Base-by-base conservation (phyloP, 2,888 invertebrate genomes). In the Zaprionus bogoriensis region DNA sequence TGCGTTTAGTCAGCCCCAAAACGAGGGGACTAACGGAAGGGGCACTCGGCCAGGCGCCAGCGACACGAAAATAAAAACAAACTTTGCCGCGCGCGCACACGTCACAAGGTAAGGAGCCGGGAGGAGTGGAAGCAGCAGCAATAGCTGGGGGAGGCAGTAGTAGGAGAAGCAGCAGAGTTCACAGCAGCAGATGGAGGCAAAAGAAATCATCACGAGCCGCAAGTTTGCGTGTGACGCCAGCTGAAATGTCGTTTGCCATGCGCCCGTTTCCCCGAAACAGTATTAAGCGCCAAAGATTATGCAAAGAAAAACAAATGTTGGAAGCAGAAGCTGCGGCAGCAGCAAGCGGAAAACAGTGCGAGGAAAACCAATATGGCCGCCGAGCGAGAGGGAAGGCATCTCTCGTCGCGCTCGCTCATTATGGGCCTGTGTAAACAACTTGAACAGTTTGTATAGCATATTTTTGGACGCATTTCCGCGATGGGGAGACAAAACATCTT, bases 251-350 rank as follows among this genome's bases (percentile, higher is more conserved):
- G 45, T 25, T 51, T 54, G 48, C 53, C n/a, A n/a, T n/a, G n/a
- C n/a, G n/a, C n/a, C n/a, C n/a, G n/a, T n/a, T n/a, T n/a, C n/a
- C n/a, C n/a, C 59, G 48, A 71, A 67, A 72, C 70, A 73, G 74
- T 83, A 85, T 83, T 82, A 85, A 77, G 74, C 74, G 64, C 68
- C 67, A 67, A 72, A 82, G 81, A 80, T 83, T 80, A 80, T 71
- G 78, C 72, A 67, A 59, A 64, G 78, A 77, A 86, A 72, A 78
- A 69, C 76, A 84, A 68, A 75, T 54, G 71, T 45, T 64, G 64
- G 36, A 20, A 50, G 42, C 12, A 7, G 17, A 12, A 27, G 22
- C 4, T 36, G 1, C 14, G 36, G 41, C 1, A 25, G 4, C 17
- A 3, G 9, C 19, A 1, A 4, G 28, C 9, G 14, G 20, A 5